These are phyloP conservation scores for Aphodius granarius DNA, from an alignment of 2,888 invertebrate species.

Conservation along the genomic window DNA sequence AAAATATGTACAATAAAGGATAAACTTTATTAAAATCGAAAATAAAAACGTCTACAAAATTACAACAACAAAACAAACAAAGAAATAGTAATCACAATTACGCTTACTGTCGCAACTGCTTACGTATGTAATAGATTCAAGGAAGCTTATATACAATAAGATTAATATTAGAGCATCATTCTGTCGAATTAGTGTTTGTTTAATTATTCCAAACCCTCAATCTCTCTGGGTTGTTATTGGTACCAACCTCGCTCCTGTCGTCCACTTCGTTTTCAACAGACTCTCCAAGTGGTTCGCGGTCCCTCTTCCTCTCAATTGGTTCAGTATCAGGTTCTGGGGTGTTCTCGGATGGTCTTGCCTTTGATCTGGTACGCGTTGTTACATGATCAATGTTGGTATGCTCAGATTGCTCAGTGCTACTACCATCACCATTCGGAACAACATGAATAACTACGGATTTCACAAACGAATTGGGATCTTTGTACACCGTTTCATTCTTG, in stretches of 20 bases:
- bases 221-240: conserved; percentile 44
- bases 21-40: conserved; percentile 9
- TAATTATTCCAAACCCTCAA: conserved; percentile 27
- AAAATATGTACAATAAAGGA: conserved; percentile 5
- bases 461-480: conserved; percentile 38
- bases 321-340: conserved; percentile 37
- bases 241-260: conserved; percentile 48
- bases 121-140: neutral
- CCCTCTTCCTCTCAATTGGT: conserved; percentile 30
- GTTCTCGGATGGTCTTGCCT: conserved; percentile 20
- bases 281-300: conserved; percentile 44
- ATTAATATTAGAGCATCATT: conserved; percentile 14
- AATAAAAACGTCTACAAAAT: conserved; percentile 4
- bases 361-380: conserved; percentile 27
- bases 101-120: neutral
- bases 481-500: conserved; percentile 59
- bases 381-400: conserved; percentile 29
- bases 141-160: neutral
- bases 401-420: neutral
- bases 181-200: conserved; percentile 16
- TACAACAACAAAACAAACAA: neutral
- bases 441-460: conserved; percentile 54
- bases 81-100: neutral
- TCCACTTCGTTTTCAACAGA: conserved; percentile 43
- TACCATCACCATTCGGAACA: conserved; percentile 42